Evolutionary conservation across 2,797 vertebrate genomes (phyloP).

Genomic region (Chelonia mydas): DNA sequence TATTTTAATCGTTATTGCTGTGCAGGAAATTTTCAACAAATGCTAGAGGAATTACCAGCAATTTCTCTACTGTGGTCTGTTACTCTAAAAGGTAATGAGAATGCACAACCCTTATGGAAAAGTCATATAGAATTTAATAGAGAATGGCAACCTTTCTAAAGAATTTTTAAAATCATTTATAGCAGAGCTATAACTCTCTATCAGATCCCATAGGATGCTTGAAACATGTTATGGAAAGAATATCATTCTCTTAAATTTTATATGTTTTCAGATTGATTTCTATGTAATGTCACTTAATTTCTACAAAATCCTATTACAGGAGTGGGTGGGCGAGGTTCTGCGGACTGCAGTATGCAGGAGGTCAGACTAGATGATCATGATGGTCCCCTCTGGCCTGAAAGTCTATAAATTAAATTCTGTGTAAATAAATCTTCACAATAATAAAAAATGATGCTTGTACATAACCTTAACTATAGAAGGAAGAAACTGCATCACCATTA

Average conservation of each 20-base stretch:
- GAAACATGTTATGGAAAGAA: neutral
- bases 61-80: neutral
- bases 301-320: neutral
- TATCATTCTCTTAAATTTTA: neutral
- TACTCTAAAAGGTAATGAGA: neutral
- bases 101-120: neutral
- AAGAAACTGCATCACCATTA: neutral
- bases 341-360: neutral
- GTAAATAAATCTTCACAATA: neutral
- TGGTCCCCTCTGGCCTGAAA: neutral
- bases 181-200: neutral
- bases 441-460: neutral
- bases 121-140: accelerated
- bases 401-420: neutral
- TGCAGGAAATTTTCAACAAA: neutral
- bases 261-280: neutral
- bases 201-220: neutral
- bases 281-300: neutral
- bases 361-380: neutral
- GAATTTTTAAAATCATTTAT: neutral
- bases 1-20: neutral
- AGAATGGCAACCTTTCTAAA: neutral
- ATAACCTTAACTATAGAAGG: neutral
- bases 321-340: neutral
- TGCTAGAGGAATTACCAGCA: too few species aligned